Conservation (phyloP, 92 coral and sea anemone species). For the Ricordea florida region DNA sequence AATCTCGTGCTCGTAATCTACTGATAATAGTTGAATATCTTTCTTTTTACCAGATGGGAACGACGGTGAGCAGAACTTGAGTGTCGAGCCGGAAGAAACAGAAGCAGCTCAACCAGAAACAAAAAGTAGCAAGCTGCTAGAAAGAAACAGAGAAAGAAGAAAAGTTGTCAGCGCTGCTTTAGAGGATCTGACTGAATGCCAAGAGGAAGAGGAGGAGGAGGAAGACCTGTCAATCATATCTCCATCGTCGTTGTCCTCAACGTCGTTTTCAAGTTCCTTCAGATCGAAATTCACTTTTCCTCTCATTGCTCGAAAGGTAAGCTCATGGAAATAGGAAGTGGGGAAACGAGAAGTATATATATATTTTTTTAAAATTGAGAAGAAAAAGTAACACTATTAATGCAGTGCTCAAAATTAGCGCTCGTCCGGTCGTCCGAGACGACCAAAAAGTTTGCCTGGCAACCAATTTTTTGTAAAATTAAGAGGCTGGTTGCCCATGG, state of each 20-base stretch:
- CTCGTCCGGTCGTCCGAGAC: too few species aligned
- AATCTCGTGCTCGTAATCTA: too few species aligned
- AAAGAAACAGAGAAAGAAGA: constrained; percentile 33
- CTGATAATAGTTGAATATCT: too few species aligned
- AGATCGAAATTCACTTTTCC: background rate
- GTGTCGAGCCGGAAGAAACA: background rate
- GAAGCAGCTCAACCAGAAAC: constrained; percentile 10
- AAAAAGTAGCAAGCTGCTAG: constrained; percentile 18
- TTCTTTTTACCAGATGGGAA: background rate
- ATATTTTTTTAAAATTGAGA: too few species aligned
- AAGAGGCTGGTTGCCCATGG: too few species aligned
- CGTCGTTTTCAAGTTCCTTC: background rate
- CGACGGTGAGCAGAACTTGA: background rate
- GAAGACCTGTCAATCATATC: background rate
- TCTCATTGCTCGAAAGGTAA: background rate
- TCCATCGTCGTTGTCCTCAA: background rate
- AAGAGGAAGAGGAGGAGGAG: constrained; percentile 52
- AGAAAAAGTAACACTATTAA: too few species aligned
- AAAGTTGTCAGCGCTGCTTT: constrained; percentile 80
- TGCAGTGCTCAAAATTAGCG: too few species aligned
- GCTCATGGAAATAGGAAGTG: background rate
- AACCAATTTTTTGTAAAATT: too few species aligned
- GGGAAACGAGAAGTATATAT: too few species aligned
- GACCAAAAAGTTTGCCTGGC: too few species aligned
- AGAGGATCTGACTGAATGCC: constrained; percentile 52